phyloP scores from a whole-genome alignment of 2,888 invertebrate species.

The Machimus atricapillus region DNA sequence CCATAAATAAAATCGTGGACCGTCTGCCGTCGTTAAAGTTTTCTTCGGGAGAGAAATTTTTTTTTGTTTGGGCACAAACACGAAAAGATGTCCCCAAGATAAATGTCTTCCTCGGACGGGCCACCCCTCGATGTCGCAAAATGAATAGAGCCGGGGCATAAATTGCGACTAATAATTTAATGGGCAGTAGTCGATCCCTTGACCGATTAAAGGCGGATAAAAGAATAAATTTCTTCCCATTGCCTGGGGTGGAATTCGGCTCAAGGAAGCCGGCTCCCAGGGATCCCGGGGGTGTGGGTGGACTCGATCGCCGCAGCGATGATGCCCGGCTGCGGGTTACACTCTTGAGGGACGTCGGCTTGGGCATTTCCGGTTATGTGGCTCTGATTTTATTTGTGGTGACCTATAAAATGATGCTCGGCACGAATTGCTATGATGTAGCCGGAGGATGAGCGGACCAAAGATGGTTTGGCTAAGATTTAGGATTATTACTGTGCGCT shows the following conservation, averaged over 20 bases:
- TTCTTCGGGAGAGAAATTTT: not conserved
- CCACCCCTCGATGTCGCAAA: constrained; percentile 3
- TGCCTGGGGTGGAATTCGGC: not conserved
- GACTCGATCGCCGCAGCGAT: not conserved
- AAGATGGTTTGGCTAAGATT: not conserved
- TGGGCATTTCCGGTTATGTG: constrained; percentile 10
- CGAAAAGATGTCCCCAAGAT: constrained; percentile 31
- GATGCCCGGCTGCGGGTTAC: not conserved
- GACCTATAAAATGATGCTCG: constrained; percentile 20
- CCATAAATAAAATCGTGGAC: constrained; percentile 14
- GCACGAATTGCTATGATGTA: not conserved
- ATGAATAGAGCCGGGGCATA: constrained; percentile 30
- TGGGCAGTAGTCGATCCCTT: constrained; percentile 43
- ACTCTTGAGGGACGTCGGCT: not conserved
- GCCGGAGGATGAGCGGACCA: not conserved
- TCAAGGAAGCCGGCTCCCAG: not conserved
- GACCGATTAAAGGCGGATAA: constrained; percentile 43
- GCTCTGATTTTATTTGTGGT: constrained; percentile 29
- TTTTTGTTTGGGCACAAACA: constrained; percentile 10
- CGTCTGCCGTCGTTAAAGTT: constrained; percentile 40
- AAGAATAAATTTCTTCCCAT: constrained; percentile 37
- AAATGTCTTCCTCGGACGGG: constrained; percentile 35
- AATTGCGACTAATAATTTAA: constrained; percentile 45
- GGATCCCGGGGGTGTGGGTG: not conserved
- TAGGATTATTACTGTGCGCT: not conserved